These are phyloP conservation scores for Clarias batrachus DNA, from an alignment of 2,113 vertebrate species.

Conservation along the genomic window DNA sequence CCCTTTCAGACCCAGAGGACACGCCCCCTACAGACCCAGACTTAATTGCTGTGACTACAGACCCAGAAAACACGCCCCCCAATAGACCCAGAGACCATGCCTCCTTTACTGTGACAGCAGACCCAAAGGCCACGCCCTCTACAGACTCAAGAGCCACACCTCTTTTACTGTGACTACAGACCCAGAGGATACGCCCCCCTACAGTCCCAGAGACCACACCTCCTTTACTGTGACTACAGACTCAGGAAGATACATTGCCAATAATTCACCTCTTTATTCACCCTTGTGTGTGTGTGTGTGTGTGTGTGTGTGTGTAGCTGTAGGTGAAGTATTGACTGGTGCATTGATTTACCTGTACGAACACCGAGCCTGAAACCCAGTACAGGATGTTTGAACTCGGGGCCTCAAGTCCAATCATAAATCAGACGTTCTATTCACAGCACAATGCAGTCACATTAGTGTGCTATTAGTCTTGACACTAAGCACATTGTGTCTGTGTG, in stretches of 20 bases:
- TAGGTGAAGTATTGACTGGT: constrained; percentile 55
- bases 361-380: constrained; percentile 51
- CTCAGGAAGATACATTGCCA: background rate
- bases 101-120: background rate
- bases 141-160: background rate
- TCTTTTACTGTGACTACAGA: background rate
- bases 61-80: no score
- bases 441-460: constrained; percentile 62
- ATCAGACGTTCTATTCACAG: constrained; percentile 63
- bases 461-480: constrained; percentile 64
- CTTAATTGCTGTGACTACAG: no score
- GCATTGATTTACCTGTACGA: constrained; percentile 65
- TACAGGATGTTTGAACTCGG: constrained; percentile 61
- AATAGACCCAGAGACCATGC: background rate
- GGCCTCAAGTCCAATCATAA: constrained; percentile 63
- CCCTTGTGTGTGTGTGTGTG: background rate
- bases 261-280: background rate
- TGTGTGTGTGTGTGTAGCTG: constrained; percentile 4
- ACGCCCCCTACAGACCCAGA: no score
- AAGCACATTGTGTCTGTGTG: constrained; percentile 29
- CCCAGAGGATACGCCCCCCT: background rate
- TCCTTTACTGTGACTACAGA: background rate
- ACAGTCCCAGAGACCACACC: background rate
- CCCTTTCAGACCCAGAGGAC: background rate
- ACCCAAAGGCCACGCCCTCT: no score